phyloP scores from a whole-genome alignment of 2,113 vertebrate species.

The Dicerorhinus sumatrensis region DNA sequence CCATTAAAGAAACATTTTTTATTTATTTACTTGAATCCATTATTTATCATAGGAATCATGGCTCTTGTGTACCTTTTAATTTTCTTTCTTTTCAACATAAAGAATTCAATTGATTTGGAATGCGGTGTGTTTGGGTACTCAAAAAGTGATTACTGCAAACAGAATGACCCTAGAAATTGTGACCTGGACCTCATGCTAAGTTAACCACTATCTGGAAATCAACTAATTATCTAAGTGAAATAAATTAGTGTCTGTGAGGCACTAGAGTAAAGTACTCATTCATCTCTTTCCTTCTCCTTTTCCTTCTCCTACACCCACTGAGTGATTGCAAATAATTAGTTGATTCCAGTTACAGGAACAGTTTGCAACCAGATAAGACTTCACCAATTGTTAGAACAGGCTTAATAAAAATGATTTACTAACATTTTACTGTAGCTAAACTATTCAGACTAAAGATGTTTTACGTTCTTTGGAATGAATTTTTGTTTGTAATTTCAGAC shows the following conservation, averaged over 20 bases:
- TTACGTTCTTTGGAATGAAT: background rate
- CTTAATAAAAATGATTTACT: background rate
- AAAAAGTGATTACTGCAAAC: slow-evolving; percentile 1
- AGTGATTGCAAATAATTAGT: background rate
- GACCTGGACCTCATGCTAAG: background rate
- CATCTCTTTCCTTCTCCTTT: background rate
- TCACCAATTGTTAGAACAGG: background rate
- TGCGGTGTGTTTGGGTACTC: background rate
- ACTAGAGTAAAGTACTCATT: background rate
- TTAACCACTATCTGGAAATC: background rate
- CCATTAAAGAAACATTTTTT: background rate
- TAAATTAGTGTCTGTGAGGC: background rate
- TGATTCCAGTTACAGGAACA: background rate
- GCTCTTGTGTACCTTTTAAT: background rate
- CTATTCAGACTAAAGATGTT: background rate
- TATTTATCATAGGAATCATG: background rate
- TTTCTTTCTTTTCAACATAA: background rate
- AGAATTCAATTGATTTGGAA: slow-evolving; percentile 5
- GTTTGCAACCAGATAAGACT: background rate
- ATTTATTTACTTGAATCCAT: background rate
- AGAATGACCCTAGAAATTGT: background rate
- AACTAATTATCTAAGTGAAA: background rate
- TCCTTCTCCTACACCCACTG: background rate
- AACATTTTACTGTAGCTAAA: background rate
- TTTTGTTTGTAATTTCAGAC: background rate